Percentiles rank a stretch among this genome's conserved stretches.
Conservation (phyloP, 1,140 invertebrate species). For the Dufourea novaeangliae region DNA sequence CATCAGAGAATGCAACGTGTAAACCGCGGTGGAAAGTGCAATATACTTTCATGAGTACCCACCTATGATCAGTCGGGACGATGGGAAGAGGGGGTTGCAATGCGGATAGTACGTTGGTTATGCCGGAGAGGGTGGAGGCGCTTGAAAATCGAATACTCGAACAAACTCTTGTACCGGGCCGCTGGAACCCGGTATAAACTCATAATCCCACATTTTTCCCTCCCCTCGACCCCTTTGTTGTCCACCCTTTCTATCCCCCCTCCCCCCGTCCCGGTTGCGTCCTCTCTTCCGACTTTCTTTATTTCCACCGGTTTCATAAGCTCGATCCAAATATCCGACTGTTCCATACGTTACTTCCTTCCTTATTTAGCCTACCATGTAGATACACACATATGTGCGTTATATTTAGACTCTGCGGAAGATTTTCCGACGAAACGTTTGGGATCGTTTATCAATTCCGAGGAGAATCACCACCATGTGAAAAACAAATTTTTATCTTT, state of each 20-base stretch:
- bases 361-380: neutral
- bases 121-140: constrained; percentile 48
- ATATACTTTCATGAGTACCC: constrained; percentile 79
- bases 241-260: constrained; percentile 17
- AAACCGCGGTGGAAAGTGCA: constrained; percentile 75
- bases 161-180: constrained; percentile 58
- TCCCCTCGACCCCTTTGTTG: constrained; percentile 1
- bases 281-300: neutral
- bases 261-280: neutral
- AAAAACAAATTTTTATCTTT: too few relatives aligned
- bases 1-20: constrained; percentile 78
- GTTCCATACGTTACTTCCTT: neutral
- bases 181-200: constrained; percentile 62
- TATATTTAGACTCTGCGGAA: neutral
- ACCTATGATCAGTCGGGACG: constrained; percentile 48
- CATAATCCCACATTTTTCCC: constrained; percentile 63
- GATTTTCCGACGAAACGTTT: neutral
- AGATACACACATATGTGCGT: too few relatives aligned
- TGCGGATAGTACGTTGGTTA: constrained; percentile 56
- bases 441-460: too few relatives aligned
- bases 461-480: too few relatives aligned
- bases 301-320: neutral
- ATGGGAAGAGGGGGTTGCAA: constrained; percentile 31
- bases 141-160: constrained; percentile 68
- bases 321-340: neutral